These are phyloP conservation scores for Sterrhoptilus dennistouni DNA, from an alignment of 2,113 vertebrate genomes.

Conservation along the genomic window DNA sequence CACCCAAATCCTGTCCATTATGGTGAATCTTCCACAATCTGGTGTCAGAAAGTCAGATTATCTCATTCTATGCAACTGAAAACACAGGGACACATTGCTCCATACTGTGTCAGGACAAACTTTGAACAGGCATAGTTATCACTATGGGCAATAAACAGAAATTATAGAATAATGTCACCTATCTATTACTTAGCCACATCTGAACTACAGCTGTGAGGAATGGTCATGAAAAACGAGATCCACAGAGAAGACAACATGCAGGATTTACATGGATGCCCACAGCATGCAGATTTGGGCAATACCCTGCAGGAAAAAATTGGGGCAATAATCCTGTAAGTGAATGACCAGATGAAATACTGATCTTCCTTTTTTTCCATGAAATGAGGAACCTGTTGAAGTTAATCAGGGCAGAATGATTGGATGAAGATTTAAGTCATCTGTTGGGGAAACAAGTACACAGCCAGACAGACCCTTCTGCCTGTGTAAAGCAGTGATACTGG, in stretches of 20 bases:
- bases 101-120: neutral
- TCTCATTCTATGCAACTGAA: neutral
- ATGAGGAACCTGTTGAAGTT: neutral
- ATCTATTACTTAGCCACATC: neutral
- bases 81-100: neutral
- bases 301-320: neutral
- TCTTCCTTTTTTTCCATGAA: neutral
- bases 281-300: neutral
- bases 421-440: neutral
- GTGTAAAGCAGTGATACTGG: neutral
- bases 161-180: neutral
- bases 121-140: neutral
- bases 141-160: neutral
- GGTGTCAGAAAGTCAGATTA: neutral
- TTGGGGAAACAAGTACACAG: neutral
- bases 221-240: neutral
- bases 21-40: neutral
- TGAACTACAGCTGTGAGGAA: neutral
- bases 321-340: neutral
- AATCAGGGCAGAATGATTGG: slow-evolving; percentile 19
- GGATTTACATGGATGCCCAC: neutral
- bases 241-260: neutral
- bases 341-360: neutral
- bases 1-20: neutral
- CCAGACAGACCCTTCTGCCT: neutral